Base-by-base conservation (phyloP, 2,797 vertebrate genomes). In the Catostomus latipinnis region DNA sequence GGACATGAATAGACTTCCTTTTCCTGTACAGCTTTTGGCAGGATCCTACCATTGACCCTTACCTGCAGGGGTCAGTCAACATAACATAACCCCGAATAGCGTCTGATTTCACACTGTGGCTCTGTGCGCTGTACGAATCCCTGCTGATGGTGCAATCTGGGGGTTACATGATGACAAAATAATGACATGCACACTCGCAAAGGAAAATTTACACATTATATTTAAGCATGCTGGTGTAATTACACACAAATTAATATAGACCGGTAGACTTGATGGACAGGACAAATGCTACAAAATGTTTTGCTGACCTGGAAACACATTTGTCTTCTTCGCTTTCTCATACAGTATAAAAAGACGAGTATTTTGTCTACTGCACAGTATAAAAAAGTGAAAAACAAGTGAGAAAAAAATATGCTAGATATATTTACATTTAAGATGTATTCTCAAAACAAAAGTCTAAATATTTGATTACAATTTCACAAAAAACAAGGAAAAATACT, bases 221-320 rank as follows among this genome's bases (percentile, higher is more conserved):
- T 18, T 67, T 80, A 8, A 10, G 53, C 46, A 45, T 73, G 18
- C 62, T 71, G 71, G 76, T 18, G 34, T 14, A 14, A 68, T 71
- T 79, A 80, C 50, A 71, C 6, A 66, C 45, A 77, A 61, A 57
- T 48, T 71, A 82, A 88, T 84, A 85, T 22, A 34, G 34, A 34
- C 34, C 2, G 34, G 90, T 87, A 73, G 61, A 82, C 84, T 83
- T 82, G 74, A 83, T 10, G 81, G 81, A 54, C 66, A 83, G 46
- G 76, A 84, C 77, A 71, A 81, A 82, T 81, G 83, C 84, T 65
- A 65, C 83, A 84, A 90, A 2, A 90, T 87, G 78, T 68, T 53
- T 80, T 86, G 72, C 78, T 84, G 72, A 84, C 87, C 74, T 72
- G 18, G 84, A 81, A 86, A 84, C 52, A 52, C 62, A 83, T 82